Evolutionary conservation across 2,113 vertebrate species (phyloP).

Genomic region (Elachura formosa): DNA sequence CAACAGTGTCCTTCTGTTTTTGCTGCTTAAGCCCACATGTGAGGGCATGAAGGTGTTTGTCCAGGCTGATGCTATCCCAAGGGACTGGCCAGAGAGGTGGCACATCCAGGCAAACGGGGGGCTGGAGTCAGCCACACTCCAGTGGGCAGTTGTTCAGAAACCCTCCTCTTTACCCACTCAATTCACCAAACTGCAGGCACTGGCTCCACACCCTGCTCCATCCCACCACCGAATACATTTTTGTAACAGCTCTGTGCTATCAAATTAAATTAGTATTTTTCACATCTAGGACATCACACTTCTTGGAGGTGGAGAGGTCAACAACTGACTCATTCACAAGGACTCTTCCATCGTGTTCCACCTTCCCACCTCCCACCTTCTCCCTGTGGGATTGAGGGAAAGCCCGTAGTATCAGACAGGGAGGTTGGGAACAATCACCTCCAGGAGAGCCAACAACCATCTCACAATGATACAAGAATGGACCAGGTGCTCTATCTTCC

Average conservation of each 20-base stretch:
- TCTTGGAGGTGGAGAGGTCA: not conserved
- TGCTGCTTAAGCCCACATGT: not conserved
- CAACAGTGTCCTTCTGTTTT: not conserved
- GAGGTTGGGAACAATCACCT: not conserved
- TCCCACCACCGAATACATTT: not conserved
- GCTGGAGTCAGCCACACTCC: fast-evolving
- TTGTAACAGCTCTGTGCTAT: not conserved
- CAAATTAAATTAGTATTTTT: not conserved
- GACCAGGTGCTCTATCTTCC: not conserved
- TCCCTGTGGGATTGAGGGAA: not conserved
- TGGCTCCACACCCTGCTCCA: fast-evolving
- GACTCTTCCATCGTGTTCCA: not conserved
- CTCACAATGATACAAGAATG: not conserved
- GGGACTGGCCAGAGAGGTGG: not conserved
- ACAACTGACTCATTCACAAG: not conserved
- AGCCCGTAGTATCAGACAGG: not conserved
- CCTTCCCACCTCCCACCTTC: not conserved
- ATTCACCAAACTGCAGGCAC: not conserved
- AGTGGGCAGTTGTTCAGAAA: not conserved
- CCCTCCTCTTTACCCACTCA: not conserved
- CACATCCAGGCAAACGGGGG: fast-evolving
- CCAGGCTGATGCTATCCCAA: not conserved
- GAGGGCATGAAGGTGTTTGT: not conserved
- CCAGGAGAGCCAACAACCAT: not conserved
- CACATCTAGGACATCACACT: not conserved